Evolutionary conservation across 2,888 invertebrate genomes (phyloP), one percentile per base, ranked within the genome.

Genomic region (Pristionchus mayeri): DNA sequence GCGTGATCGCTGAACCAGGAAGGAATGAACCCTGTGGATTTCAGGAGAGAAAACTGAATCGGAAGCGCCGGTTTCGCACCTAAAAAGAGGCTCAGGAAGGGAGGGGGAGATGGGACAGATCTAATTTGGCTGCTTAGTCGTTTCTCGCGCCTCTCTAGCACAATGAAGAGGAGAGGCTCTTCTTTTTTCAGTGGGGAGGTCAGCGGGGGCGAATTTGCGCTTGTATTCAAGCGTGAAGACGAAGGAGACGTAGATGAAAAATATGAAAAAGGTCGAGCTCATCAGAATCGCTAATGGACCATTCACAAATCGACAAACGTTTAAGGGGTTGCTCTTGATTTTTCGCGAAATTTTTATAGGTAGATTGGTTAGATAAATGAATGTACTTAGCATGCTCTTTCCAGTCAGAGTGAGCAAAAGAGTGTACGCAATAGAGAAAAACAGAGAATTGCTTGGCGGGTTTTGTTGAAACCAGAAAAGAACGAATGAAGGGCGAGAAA

Each of bases 51-150:
- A 63, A 63, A 63, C 34, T 34, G 34, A 30, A 63, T 63, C 63
- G 63, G 63, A 63, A 34, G n/a, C n/a, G 63, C 21, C 6, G 34
- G n/a, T 34, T 63, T 63, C 21, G 34, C 34, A 34, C 34, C 63
- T 4, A 13, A 48, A 27, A 76, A 78, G 27, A 50, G 34, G 76
- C 13, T 21, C 11, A 21, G 48, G 44, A n/a, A 75, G 50, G 76
- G 48, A 30, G n/a, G 30, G 48, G 76, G n/a, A 50, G 50, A 40
- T 30, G 50, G 50, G 76, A 78, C 76, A 78, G 76, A 78, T 78
- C 76, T 78, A 78, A 78, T 78, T 78, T 78, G 76, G 76, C 76
- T 78, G 48, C 76, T 78, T 78, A 78, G 76, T 50, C 30, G 27
- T 9, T 24, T 30, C 40, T n/a, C 71, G 7, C 37, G 24, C 37